Evolutionary conservation across 1,140 invertebrate species (phyloP).

Genomic region (Megathymus violae): DNA sequence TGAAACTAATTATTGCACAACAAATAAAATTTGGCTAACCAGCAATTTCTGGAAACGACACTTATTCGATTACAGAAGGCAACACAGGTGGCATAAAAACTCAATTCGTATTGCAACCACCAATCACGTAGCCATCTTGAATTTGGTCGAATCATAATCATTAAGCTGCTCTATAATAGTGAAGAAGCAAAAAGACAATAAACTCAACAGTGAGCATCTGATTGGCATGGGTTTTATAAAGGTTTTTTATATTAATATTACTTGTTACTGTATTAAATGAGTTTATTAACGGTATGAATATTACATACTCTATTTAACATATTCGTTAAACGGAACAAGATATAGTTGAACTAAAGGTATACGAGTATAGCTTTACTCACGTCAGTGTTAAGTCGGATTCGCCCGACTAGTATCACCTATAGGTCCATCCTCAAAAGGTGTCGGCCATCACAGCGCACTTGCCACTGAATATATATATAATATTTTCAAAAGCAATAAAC

Average conservation of each 20-base stretch:
- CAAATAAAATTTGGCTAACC: slow-evolving; percentile 8
- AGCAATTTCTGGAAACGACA: slow-evolving; percentile 6
- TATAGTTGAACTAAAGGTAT: too few species aligned
- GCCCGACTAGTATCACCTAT: too few species aligned
- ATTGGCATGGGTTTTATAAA: slow-evolving; percentile 21
- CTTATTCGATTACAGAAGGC: slow-evolving; percentile 39
- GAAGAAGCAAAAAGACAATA: slow-evolving; percentile 20
- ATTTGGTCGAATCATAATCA: slow-evolving; percentile 61
- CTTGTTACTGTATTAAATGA: slow-evolving; percentile 22
- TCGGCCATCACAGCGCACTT: too few species aligned
- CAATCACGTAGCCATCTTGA: slow-evolving; percentile 48
- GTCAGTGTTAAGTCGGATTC: too few species aligned
- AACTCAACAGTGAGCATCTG: slow-evolving; percentile 10
- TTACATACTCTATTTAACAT: too few species aligned
- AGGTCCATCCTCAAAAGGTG: too few species aligned
- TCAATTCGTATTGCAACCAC: slow-evolving; percentile 42
- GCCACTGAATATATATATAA: too few species aligned
- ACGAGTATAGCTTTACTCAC: too few species aligned
- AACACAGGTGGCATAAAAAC: slow-evolving; percentile 16
- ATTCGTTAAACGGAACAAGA: too few species aligned
- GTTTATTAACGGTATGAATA: too few species aligned
- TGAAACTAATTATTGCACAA: neutral
- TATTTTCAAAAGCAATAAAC: too few species aligned
- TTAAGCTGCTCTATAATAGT: slow-evolving; percentile 40
- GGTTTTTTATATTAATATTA: slow-evolving; percentile 30